Base-by-base conservation (phyloP, 2,888 invertebrate species). In the Rhopalosiphum nymphaeae region DNA sequence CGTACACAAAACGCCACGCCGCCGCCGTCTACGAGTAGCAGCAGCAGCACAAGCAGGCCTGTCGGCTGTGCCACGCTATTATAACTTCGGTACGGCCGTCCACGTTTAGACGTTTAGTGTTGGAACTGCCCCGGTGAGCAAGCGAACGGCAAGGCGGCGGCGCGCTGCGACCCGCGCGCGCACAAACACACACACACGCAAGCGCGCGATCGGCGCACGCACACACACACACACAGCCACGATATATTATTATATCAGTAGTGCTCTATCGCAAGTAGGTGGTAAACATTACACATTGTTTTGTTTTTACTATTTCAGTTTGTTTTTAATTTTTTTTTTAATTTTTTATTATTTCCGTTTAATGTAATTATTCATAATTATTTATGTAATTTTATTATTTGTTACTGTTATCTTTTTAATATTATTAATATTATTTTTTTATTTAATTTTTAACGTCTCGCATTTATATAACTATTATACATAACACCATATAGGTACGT, bases 281-380 rank as follows among this genome's bases (percentile, higher is more conserved):
- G 92, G 91, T 91, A 91, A 57, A 91, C 91, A 86, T 87, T 86
- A 84, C 91, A n/a, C 56, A 42, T 91, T 91, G 91, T 89, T 91
- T 91, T 85, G 85, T 85, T 91, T 91, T 91, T 13, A 78, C 25
- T 26, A n/a, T 91, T 91, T 90, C 44, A 49, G 90, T 90, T 49
- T 53, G 78, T 78, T 91, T 91, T 91, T 84, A 56, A 36, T 26
- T 56, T 88, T 26, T 36, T 78, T 91, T 36, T 42, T 44, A n/a
- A n/a, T 53, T 78, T 42, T 53, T 57, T 26, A 29, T 25, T 53
- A 53, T 91, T 61, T 90, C 29, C 11, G 42, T 89, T 46, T 10
- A 9, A 9, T 11, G n/a, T 36, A 36, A 42, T 89, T 57, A 3
- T 53, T 53, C 1, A 36, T 87, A 46, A 26, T 56, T 89, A 42